Evolutionary conservation across 2,888 invertebrate species (phyloP).

Genomic region (Piscicola geometra): DNA sequence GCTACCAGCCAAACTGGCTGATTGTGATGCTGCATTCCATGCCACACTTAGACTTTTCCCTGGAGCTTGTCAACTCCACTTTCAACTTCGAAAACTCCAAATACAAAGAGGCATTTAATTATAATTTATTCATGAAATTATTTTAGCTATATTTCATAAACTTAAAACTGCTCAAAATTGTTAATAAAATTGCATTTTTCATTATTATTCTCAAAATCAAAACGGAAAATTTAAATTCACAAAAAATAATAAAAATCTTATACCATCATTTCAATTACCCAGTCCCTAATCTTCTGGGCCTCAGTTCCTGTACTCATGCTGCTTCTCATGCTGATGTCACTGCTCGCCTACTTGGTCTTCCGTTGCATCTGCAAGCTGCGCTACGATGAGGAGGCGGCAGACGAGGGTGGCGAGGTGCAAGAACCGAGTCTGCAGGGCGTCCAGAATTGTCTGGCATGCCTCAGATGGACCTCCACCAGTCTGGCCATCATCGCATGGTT

Average conservation of each 20-base stretch:
- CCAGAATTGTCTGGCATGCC: constrained; percentile 7
- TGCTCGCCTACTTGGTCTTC: constrained; percentile 29
- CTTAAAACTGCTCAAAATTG: too few relatives aligned
- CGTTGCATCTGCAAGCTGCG: constrained; percentile 22
- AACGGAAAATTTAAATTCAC: too few relatives aligned
- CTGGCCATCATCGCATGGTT: constrained; percentile 25
- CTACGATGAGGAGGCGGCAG: background rate
- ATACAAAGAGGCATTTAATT: constrained; percentile 88
- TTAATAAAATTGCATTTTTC: too few relatives aligned
- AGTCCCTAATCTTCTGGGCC: constrained; percentile 28
- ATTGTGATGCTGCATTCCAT: constrained; percentile 71
- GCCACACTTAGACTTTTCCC: constrained; percentile 84
- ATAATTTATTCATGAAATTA: too few relatives aligned
- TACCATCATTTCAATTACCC: too few relatives aligned
- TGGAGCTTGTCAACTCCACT: constrained; percentile 81
- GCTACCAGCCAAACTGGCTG: constrained; percentile 31
- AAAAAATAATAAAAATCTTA: too few relatives aligned
- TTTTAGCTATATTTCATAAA: too few relatives aligned
- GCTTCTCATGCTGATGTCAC: constrained; percentile 16
- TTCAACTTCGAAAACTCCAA: constrained; percentile 83
- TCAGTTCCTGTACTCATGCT: constrained; percentile 25
- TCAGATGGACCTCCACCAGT: constrained; percentile 19
- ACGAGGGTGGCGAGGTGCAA: background rate
- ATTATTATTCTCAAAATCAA: too few relatives aligned
- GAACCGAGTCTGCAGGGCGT: background rate